phyloP scores from a whole-genome alignment of 2,797 vertebrate genomes.

The Gymnothorax reevesii region DNA sequence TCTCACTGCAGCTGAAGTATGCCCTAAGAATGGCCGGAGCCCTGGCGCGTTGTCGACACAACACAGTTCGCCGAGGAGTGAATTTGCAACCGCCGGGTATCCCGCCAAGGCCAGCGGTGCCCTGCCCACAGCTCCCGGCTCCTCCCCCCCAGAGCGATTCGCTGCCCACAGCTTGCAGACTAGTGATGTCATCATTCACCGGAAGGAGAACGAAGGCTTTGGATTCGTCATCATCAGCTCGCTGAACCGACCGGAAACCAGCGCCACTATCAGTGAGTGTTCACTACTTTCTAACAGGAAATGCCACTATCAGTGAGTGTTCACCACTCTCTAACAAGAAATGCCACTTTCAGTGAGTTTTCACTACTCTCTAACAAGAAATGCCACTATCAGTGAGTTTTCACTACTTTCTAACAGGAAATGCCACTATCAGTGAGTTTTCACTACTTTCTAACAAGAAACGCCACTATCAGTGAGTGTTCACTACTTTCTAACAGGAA shows the following conservation, averaged over 20 bases:
- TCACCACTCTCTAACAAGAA: not conserved
- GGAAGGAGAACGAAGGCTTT: slow-evolving; percentile 96
- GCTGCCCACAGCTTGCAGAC: slow-evolving; percentile 77
- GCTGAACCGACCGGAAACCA: slow-evolving; percentile 89
- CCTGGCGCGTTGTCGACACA: slow-evolving; percentile 91
- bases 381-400: not conserved
- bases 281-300: slow-evolving; percentile 68
- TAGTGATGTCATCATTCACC: slow-evolving; percentile 89
- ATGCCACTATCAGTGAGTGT: not conserved
- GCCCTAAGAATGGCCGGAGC: slow-evolving; percentile 93
- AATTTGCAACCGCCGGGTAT: slow-evolving; percentile 81
- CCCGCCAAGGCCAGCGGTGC: slow-evolving; percentile 76
- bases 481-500: slow-evolving; percentile 65
- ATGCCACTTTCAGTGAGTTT: not conserved
- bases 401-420: not conserved
- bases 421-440: not conserved
- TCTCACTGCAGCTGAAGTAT: slow-evolving; percentile 78
- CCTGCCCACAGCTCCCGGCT: slow-evolving; percentile 66
- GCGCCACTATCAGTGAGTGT: slow-evolving; percentile 82
- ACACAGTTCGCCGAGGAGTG: slow-evolving; percentile 95
- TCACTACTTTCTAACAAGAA: not conserved
- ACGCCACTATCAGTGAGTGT: slow-evolving; percentile 80
- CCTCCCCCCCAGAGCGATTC: slow-evolving; percentile 73
- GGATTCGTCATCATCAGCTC: slow-evolving; percentile 99
- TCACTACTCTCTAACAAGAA: not conserved